Base-by-base conservation (phyloP, 2,113 vertebrate species). In the Nothobranchius kuhntae region DNA sequence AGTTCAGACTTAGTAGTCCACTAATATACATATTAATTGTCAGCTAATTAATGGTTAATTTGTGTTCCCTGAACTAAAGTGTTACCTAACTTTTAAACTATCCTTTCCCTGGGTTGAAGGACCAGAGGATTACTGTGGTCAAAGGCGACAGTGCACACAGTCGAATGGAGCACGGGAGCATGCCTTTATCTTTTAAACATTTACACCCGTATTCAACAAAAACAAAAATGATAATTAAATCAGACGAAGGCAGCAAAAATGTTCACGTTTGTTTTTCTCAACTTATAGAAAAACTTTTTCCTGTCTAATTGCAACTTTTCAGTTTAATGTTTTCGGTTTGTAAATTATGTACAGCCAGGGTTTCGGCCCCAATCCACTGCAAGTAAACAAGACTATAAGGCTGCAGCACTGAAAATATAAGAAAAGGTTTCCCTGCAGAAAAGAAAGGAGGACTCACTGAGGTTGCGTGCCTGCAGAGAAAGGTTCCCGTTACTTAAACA, bases 401-500 rank as follows among this genome's bases (percentile, higher is more conserved):
- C 61, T 50, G 44, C 65, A 46, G 17, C 53, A 2, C 5, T 52
- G 60, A 65, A 21, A 47, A 61, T 68, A 55, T 64, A 9, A 17
- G 61, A 65, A 17, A n/a, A 70, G 53, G 13, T 26, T 14, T 68
- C 46, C 21, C 35, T 35, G 40, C 30, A 65, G 65, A 57, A 69
- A 76, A 51, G 47, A 40, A 38, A 7, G 9, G 4, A 40, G 4
- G 30, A 52, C 30, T 21, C 38, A 10, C 9, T 21, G 2, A 40
- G 21, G 51, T 62, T 30, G 13, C 53, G 13, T 50, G 48, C 9
- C 52, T 48, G 4, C 11, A 38, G 17, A 9, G 12, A 45, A 9
- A 11, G 9, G 4, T 3, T 30, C 30, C 30, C 4, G 30, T 30
- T 30, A 30, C 30, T 30, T 30, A 30, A 30, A 30, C 30, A 21